These are phyloP conservation scores for Lissonota sp. DNA, from an alignment of 2,888 invertebrate species.

Conservation along the genomic window DNA sequence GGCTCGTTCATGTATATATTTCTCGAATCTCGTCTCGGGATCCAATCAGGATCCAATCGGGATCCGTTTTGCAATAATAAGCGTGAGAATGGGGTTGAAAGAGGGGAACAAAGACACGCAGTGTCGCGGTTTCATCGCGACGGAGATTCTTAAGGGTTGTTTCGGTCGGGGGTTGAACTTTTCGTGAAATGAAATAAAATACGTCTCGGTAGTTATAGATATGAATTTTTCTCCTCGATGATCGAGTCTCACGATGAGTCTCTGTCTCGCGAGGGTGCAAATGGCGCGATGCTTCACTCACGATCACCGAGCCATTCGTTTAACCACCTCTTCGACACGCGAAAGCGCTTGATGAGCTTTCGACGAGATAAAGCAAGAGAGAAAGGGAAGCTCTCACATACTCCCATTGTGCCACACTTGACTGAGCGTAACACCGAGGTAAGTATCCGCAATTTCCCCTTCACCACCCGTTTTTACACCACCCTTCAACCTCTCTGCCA, in stretches of 20 bases:
- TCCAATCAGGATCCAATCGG: no score
- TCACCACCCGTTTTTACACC: conserved; percentile 35
- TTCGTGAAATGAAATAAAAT: no score
- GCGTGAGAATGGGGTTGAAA: no score
- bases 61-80: no score
- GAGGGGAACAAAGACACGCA: no score
- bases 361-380: not conserved
- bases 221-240: conserved; percentile 10
- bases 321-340: conserved; percentile 22
- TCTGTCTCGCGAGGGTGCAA: conserved; percentile 19
- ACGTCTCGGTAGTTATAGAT: no score
- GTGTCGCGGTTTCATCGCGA: no score
- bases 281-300: conserved; percentile 52
- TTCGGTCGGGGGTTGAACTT: no score
- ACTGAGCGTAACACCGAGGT: conserved; percentile 39
- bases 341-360: not conserved
- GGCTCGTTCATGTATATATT: not conserved
- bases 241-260: conserved; percentile 19
- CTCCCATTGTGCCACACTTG: conserved; percentile 2
- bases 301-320: conserved; percentile 46
- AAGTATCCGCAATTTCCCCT: conserved; percentile 48
- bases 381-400: not conserved
- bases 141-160: no score
- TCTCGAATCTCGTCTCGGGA: not conserved
- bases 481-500: not conserved